Evolutionary conservation across 2,888 invertebrate species (phyloP).

Genomic region (Tromatobia lineatoria): DNA sequence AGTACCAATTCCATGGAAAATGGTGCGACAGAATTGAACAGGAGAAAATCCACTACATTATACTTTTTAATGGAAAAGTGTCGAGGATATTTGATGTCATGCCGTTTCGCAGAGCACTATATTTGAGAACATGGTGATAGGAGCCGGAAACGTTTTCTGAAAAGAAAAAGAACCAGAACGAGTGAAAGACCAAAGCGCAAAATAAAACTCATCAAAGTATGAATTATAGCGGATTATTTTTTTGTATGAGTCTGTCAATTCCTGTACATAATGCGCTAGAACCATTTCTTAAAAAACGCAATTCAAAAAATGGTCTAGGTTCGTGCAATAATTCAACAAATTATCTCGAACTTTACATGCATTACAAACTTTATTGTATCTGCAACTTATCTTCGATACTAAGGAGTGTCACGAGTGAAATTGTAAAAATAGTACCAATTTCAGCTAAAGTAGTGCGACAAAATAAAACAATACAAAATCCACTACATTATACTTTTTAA

Average conservation of each 20-base stretch:
- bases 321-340: no score
- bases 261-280: no score
- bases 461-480: neutral
- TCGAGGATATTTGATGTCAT: neutral
- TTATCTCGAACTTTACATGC: no score
- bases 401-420: no score
- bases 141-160: slow-evolving; percentile 5
- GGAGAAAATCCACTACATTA: no score
- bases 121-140: slow-evolving; percentile 7
- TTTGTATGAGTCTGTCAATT: neutral
- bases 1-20: neutral
- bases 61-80: slow-evolving; percentile 11
- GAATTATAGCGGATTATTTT: slow-evolving; percentile 71
- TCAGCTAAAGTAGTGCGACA: no score
- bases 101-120: slow-evolving; percentile 1
- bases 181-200: slow-evolving; percentile 64
- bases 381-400: no score
- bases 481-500: neutral
- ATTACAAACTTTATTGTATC: no score
- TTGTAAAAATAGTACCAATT: no score
- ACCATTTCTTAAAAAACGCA: neutral
- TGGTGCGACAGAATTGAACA: neutral
- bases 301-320: no score
- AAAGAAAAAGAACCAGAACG: slow-evolving; percentile 10
- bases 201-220: slow-evolving; percentile 84